Base-by-base conservation (phyloP, 2,113 vertebrate species). In the Lichenostomus cassidix region DNA sequence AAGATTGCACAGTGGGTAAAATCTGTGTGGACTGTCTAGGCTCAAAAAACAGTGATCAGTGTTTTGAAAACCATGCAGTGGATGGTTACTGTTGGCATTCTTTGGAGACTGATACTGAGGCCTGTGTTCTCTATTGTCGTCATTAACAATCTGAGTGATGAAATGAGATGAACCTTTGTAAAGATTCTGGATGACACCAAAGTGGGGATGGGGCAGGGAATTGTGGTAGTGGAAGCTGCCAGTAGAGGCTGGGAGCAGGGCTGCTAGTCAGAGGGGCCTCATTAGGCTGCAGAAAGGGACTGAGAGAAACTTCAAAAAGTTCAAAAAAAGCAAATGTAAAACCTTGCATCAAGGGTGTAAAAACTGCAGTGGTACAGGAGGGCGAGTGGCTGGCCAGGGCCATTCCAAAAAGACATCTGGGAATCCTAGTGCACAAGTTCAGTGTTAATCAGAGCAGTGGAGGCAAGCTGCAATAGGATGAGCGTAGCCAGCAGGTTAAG, bases 151-250 rank as follows among this genome's bases (percentile, higher is more conserved):
- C 19, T 59, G 29, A 79, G 44, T 39, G 33, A 91, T 20, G n/a
- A 41, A 60, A 35, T 35, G 28, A 14, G 16, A 78, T 47, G 41
- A 52, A 83, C 15, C 6, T 75, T 75, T 63, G 24, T 46, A 29
- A 68, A 44, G 29, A 33, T 78, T 53, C 37, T 77, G 68, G 11
- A 58, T 49, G 24, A 41, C 42, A 67, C 9, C 7, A 46, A 59
- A 62, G 10, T 28, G 11, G 9, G 8, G 10, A 11, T 11, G 16
- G 13, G 24, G 7, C 3, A 2, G 15, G 13, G 5, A 2, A 8
- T 3, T n/a, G 7, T 0, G 1, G 5, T 19, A 2, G 4, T 70
- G 18, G n/a, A 90, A 62, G 12, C 6, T 73, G 24, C 12, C 56
- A 65, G 24, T 41, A 56, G 17, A 65, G 37, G 11, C 13, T 75